Evolutionary conservation across 64 coral and sea anemone genomes (phyloP), one percentile per base, ranked within the genome.

Genomic region (Dendrophyllia cribrosa): DNA sequence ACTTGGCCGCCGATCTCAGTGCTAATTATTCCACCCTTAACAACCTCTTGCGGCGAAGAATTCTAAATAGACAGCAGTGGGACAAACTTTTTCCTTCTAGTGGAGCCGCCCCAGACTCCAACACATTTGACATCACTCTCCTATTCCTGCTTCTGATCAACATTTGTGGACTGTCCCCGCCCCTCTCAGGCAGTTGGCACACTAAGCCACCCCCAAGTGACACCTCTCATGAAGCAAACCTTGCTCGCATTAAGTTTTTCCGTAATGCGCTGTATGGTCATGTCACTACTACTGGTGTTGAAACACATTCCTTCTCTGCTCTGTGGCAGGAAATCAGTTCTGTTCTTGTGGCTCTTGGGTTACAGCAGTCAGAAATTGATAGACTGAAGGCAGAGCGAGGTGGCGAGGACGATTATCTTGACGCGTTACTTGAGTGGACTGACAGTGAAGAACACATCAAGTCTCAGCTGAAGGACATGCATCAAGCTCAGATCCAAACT

Each of bases 341-440:
- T 14, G 88, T 79, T 46, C 60, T 90, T 67, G 61, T 90, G n/a
- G 75, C 75, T 9, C 61, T 90, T 2, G 88, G 88, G 34, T 55
- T 70, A 46, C 60, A 90, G 11, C 51, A 11, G 3, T 79, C 47
- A 34, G 75, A 79, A 16, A 70, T 90, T 19, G 9, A 23, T 2
- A 45, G 16, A 8, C 62, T 90, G n/a, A 80, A 80, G 48, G 45
- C 43, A 1, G 46, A 60, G 79, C 88, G 74, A 34, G 77, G 77
- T 3, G 88, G 79, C 68, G 59, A 90, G 48, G 75, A 80, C 1
- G 50, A 9, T 12, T 79, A 68, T 34, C 13, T 34, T 14, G 56
- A 70, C 14, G 51, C 60, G 12, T 44, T 76, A 51, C 72, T 69
- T 70, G 66, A 87, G 0, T 43, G 49, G 64, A 69, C 6, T 14